phyloP scores from a whole-genome alignment of 2,113 vertebrate genomes.

The Lathamus discolor region DNA sequence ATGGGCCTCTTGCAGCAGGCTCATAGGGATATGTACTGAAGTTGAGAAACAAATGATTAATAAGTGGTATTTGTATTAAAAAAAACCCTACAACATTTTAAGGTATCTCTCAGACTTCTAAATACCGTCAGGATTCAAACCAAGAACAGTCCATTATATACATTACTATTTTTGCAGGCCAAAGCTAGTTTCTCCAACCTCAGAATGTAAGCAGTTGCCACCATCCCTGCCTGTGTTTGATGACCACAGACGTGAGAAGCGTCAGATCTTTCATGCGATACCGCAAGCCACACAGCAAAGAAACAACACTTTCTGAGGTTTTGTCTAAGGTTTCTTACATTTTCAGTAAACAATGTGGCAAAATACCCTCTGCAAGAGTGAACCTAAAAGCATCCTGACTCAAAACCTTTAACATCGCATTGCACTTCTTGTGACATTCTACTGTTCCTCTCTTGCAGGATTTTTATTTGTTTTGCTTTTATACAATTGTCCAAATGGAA shows the following conservation, averaged over 20 bases:
- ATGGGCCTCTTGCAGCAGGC: neutral
- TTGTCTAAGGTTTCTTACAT: slow-evolving; percentile 24
- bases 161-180: neutral
- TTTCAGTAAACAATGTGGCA: neutral
- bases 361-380: neutral
- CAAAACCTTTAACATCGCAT: neutral
- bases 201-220: neutral
- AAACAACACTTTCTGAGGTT: slow-evolving; percentile 28
- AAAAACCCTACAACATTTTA: neutral
- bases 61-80: neutral
- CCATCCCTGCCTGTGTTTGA: neutral
- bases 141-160: neutral
- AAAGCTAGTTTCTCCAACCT: neutral
- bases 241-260: neutral
- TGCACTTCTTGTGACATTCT: neutral
- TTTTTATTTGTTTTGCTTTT: neutral
- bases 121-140: neutral
- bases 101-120: neutral
- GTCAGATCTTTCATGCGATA: slow-evolving; percentile 4
- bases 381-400: slow-evolving; percentile 18
- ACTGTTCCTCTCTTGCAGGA: neutral
- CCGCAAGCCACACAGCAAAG: slow-evolving; percentile 11
- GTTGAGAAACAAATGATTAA: neutral
- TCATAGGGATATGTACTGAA: neutral
- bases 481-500: neutral